Evolutionary conservation across 2,797 vertebrate genomes (phyloP).

Genomic region (Oophaga sylvatica): DNA sequence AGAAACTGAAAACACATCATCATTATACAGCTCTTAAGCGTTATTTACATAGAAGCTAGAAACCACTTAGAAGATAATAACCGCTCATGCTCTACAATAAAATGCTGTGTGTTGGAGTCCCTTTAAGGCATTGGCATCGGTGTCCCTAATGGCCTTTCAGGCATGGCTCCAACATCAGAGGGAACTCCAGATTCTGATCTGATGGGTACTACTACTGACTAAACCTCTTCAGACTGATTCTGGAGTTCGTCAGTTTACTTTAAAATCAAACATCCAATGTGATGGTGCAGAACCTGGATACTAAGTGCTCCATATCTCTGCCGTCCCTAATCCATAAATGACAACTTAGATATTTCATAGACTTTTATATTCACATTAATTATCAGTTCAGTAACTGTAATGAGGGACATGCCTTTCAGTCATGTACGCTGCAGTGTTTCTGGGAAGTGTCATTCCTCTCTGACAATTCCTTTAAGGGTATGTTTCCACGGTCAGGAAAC

Average conservation of each 20-base stretch:
- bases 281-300: neutral
- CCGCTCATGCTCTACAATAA: neutral
- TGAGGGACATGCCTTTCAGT: neutral
- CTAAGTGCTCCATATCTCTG: neutral
- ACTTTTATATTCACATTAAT: constrained; percentile 15
- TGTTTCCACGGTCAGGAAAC: no score
- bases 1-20: no score
- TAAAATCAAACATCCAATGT: constrained; percentile 25
- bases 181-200: constrained; percentile 39
- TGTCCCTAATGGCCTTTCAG: constrained; percentile 47
- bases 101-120: neutral
- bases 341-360: constrained; percentile 1
- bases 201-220: constrained; percentile 5
- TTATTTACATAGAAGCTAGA: no score
- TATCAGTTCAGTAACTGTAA: neutral
- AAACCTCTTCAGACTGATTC: constrained; percentile 31
- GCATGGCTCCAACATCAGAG: constrained; percentile 39
- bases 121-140: constrained; percentile 25
- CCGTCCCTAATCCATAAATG: constrained; percentile 17
- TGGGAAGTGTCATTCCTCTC: neutral
- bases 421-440: neutral
- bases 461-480: neutral
- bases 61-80: neutral
- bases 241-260: constrained; percentile 42
- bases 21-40: no score